A percentile compares a stretch with the other conserved stretches of the same genome.
Conservation (phyloP, 2,888 invertebrate genomes). For the Drosophila hamatofila region DNA sequence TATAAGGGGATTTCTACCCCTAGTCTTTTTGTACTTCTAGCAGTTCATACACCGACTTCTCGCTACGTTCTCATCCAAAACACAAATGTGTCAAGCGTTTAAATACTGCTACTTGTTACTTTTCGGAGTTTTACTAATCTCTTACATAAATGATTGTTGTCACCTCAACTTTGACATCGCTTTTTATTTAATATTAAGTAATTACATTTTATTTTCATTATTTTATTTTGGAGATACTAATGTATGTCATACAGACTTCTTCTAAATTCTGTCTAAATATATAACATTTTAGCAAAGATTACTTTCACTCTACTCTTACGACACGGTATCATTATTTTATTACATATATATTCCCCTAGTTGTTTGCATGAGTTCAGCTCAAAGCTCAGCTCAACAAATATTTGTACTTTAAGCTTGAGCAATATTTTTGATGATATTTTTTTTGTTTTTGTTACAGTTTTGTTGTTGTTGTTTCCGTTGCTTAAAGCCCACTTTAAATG, state of each 20-base stretch:
- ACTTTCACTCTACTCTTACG: not conserved
- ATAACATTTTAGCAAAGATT: not conserved
- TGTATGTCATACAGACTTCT: not conserved
- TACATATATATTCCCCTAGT: not conserved
- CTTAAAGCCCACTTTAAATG: constrained; percentile 55
- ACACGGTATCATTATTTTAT: not conserved
- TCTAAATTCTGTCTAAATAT: not conserved
- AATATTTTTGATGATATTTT: constrained; percentile 20
- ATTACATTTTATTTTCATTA: not conserved
- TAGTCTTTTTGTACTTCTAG: too few relatives aligned
- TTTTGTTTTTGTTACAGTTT: too few relatives aligned
- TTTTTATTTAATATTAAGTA: not conserved
- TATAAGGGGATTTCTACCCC: too few relatives aligned
- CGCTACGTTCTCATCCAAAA: constrained; percentile 64
- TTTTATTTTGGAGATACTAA: not conserved
- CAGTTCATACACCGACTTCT: constrained; percentile 58
- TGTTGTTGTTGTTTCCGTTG: constrained; percentile 34
- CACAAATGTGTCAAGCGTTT: constrained; percentile 57
- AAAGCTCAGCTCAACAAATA: not conserved
- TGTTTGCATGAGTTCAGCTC: not conserved
- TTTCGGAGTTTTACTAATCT: not conserved
- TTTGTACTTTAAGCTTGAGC: constrained; percentile 34
- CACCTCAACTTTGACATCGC: not conserved
- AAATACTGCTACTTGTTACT: constrained; percentile 35
- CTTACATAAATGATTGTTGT: not conserved